A percentile compares a stretch with the other conserved stretches of the same genome.
These are phyloP conservation scores for Propithecus coquereli DNA, from an alignment of 2,113 vertebrate genomes.

Conservation along the genomic window DNA sequence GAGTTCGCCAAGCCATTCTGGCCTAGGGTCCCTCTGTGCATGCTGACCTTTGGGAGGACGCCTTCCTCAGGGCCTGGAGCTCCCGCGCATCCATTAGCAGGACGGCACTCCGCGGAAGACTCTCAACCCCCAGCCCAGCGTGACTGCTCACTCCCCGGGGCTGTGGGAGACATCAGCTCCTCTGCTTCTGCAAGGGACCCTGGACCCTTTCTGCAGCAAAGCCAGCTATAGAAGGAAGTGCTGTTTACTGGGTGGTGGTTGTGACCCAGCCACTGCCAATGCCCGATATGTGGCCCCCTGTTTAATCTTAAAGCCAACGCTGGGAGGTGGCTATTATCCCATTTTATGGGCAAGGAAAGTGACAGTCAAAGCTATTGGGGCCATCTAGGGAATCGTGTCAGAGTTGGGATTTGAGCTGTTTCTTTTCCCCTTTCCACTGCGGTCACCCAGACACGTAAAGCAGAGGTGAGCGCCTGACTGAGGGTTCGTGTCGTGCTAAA, in stretches of 20 bases:
- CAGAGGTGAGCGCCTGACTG: neutral
- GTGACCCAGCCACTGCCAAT: neutral
- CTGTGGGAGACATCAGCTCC: neutral
- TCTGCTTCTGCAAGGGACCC: neutral
- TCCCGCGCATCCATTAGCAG: no score
- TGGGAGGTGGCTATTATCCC: conserved; percentile 57
- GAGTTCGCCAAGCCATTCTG: neutral
- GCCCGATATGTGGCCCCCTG: neutral
- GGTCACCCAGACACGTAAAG: neutral
- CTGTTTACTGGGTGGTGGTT: neutral
- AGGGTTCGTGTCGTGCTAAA: neutral
- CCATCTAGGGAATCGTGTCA: neutral
- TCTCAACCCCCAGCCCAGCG: neutral
- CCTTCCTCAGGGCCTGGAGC: neutral
- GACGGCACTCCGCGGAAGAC: neutral
- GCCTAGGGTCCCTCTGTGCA: neutral
- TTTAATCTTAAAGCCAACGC: neutral
- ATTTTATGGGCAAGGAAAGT: conserved; percentile 31
- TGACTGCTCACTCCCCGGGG: neutral
- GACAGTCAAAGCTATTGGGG: neutral
- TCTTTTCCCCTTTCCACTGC: neutral
- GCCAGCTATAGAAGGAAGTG: neutral
- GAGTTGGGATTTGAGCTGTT: neutral
- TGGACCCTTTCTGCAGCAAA: neutral
- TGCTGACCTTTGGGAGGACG: neutral